Conservation (phyloP, 2,797 vertebrate genomes). For the Perodicticus potto region DNA sequence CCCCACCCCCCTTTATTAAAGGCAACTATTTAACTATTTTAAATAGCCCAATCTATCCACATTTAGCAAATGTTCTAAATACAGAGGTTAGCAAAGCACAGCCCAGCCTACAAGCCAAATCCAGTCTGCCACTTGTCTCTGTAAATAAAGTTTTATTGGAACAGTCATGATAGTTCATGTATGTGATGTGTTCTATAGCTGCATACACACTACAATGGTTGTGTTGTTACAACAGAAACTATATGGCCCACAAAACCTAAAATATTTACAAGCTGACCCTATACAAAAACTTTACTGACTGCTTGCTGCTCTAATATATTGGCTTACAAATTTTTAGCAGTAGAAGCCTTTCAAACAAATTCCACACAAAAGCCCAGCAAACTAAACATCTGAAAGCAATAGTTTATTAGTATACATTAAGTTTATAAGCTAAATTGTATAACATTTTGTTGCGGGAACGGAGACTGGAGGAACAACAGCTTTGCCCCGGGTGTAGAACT, state of each 20-base stretch:
- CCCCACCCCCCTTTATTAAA: neutral
- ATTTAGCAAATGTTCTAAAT: neutral
- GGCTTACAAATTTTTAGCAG: conserved; percentile 32
- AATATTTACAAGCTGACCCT: neutral
- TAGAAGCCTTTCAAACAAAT: conserved; percentile 37
- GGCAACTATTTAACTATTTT: neutral
- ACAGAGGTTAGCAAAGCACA: neutral
- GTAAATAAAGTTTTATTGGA: conserved; percentile 47
- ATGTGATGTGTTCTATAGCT: neutral
- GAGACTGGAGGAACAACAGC: no score
- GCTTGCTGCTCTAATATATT: neutral
- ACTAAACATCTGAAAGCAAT: conserved; percentile 16
- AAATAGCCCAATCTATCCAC: neutral
- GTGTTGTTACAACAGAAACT: neutral
- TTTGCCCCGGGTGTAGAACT: no score
- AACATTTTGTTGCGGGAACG: neutral
- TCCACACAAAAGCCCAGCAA: neutral
- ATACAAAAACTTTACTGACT: neutral
- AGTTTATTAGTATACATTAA: neutral
- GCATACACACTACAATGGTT: neutral
- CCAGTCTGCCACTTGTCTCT: neutral
- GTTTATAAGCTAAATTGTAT: conserved; percentile 22
- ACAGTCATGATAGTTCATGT: neutral
- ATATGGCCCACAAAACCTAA: neutral
- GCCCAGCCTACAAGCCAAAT: neutral